Evolutionary conservation across 1,140 invertebrate species (phyloP).

Genomic region (Mercenaria mercenaria): DNA sequence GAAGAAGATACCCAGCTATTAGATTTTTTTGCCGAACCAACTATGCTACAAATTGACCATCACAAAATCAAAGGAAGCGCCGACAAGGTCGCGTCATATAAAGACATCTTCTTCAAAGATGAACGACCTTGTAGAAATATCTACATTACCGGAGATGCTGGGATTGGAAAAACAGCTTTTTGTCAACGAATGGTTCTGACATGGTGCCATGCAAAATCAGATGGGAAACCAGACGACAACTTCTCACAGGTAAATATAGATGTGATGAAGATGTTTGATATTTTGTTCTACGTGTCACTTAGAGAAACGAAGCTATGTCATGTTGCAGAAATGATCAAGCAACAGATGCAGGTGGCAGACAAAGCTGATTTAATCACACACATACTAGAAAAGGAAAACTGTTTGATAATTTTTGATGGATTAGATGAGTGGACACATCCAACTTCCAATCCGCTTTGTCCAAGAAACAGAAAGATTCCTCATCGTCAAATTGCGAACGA

Average conservation of each 20-base stretch:
- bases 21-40: background rate
- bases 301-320: background rate
- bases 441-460: too few relatives aligned
- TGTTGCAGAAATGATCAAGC: background rate
- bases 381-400: background rate
- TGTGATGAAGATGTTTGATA: background rate
- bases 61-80: background rate
- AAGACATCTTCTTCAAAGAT: constrained; percentile 1
- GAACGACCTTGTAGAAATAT: background rate
- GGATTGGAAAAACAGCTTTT: constrained; percentile 18
- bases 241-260: background rate
- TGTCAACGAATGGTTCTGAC: background rate
- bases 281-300: background rate
- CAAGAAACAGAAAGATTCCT: background rate
- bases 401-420: constrained; percentile 26
- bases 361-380: background rate
- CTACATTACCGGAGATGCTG: constrained; percentile 4
- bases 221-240: background rate
- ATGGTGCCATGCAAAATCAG: background rate
- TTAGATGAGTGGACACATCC: constrained; percentile 13
- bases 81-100: background rate
- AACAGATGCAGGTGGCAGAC: background rate
- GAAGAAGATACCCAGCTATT: background rate
- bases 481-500: background rate
- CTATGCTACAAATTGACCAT: background rate